Evolutionary conservation across 2,888 invertebrate species (phyloP), one percentile per base, ranked within the genome.

Genomic region (Lepidochrysops patricia): DNA sequence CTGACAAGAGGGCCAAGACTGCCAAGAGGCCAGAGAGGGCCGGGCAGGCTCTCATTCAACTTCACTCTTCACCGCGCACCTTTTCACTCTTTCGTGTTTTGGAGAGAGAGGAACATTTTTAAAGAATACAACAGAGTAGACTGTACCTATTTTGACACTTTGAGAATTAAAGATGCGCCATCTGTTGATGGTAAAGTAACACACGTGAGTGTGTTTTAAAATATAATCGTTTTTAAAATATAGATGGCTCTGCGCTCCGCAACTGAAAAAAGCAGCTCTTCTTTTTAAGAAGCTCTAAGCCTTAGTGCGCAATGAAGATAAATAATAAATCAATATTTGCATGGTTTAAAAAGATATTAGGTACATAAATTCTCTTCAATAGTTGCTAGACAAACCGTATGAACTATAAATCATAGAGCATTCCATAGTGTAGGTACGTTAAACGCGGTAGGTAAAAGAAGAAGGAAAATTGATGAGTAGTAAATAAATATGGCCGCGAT

Each of bases 401-500:
- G n/a, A n/a, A 1, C 2, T n/a, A 34, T 34, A 13, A 9, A 43
- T 5, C 2, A 43, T 43, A 43, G 37, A 37, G 9, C n/a, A n/a
- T n/a, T n/a, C n/a, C n/a, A n/a, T n/a, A n/a, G n/a, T n/a, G n/a
- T n/a, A n/a, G n/a, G 1, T 0, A 4, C 4, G n/a, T 23, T 4
- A 34, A n/a, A n/a, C 25, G n/a, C n/a, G 1, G 32, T 52, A 43
- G 56, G 7, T 56, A 50, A 56, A 29, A 60, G 54, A 57, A 58
- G 62, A 52, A 54, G 34, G 25, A 52, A 60, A 60, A 63, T 37
- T 57, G 32, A 60, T 63, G 49, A 63, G 62, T 67, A 64, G 68
- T 68, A 85, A 87, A 87, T 86, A 87, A 89, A 88, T 83, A 89
- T 89, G 88, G 88, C 89, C 74, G 83, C 80, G 72, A 73, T 70